phyloP scores from a whole-genome alignment of 2,797 vertebrate species.

The Calcarius lapponicus region DNA sequence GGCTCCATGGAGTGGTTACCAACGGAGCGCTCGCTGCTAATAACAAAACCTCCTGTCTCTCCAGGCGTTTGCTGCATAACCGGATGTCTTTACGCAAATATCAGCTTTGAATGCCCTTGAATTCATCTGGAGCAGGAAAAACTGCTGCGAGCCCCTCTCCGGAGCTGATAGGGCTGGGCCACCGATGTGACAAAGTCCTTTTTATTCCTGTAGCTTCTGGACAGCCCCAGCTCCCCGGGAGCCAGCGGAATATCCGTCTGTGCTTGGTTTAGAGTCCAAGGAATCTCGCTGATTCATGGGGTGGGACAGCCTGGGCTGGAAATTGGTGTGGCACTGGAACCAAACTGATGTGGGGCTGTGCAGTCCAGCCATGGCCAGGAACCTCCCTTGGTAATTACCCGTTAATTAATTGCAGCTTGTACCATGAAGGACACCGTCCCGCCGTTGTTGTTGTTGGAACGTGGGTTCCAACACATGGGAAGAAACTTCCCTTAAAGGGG shows the following conservation, averaged over 20 bases:
- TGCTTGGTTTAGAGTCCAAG: neutral
- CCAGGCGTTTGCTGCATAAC: neutral
- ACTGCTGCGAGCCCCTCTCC: neutral
- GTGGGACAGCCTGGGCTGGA: slow-evolving; percentile 14
- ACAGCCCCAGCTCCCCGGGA: neutral
- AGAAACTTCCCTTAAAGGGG: neutral
- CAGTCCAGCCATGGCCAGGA: neutral
- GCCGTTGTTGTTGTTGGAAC: neutral
- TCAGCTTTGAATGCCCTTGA: neutral
- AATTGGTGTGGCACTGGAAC: neutral
- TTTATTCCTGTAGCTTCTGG: neutral
- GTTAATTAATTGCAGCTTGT: neutral
- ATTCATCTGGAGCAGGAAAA: slow-evolving; percentile 43
- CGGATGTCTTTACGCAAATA: slow-evolving; percentile 34
- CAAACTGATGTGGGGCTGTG: neutral
- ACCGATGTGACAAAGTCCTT: neutral
- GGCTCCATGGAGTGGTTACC: neutral
- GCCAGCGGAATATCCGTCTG: neutral
- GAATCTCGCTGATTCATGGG: slow-evolving; percentile 40
- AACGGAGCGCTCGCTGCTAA: neutral
- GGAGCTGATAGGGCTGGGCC: neutral
- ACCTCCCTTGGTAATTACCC: neutral
- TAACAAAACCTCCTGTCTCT: neutral
- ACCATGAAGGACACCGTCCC: neutral
- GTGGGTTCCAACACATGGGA: neutral